Evolutionary conservation across 2,888 invertebrate genomes (phyloP), one percentile per base, ranked within the genome.

Genomic region (Drosophila stalkeri): DNA sequence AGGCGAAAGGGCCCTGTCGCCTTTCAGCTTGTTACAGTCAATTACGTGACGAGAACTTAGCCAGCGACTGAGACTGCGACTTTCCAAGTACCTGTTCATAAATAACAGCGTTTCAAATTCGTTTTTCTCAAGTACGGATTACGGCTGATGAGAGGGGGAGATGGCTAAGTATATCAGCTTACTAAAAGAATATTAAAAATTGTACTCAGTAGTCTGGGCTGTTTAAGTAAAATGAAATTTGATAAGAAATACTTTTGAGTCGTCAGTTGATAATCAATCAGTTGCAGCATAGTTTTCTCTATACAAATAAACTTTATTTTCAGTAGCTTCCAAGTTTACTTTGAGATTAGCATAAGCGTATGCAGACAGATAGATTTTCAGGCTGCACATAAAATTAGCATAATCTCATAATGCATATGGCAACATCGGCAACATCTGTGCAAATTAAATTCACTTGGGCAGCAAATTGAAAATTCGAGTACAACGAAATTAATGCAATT

Each of bases 361-460:
- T 55, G 56, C 49, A 39, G 56, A 56, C 41, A 47, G n/a, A 16
- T 44, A 47, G n/a, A 16, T 44, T 39, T 56, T 11, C 46, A 46
- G 41, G 18, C 54, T 11, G 7, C 54, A 9, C 39, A 54, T 14
- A 11, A 35, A 69, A 81, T 86, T 79, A 82, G 55, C 86, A 82
- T 86, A 85, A 86, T 84, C 81, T 56, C 69, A 64, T 75, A 79
- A 76, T 70, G 65, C 71, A 44, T 43, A 47, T 57, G 64, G 20
- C 64, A 54, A 59, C 69, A 77, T 61, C 47, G 64, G 20, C 64
- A 54, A 59, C 69, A 77, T 61, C 47, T 41, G n/a, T 27, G 31
- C 49, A 20, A 51, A 27, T 61, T 23, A 54, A 59, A 33, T 35
- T 49, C 37, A 59, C 41, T 62, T 33, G 16, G 57, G 39, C 37